Evolutionary conservation across 2,113 vertebrate genomes (phyloP).

Genomic region (Glaucidium brasilianum): DNA sequence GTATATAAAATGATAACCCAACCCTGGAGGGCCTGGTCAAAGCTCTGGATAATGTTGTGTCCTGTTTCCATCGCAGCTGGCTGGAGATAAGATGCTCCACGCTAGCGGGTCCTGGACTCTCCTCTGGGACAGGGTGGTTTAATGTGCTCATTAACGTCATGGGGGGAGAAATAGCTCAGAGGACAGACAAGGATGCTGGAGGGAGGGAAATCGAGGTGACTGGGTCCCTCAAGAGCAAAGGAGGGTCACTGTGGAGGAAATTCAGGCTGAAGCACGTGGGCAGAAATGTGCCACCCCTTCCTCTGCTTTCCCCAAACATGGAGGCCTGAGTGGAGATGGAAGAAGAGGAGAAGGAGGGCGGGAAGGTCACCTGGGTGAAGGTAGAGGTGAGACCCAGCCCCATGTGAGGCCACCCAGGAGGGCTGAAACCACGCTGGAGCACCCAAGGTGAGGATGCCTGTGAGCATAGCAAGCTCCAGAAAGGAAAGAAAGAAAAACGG

Average conservation of each 20-base stretch:
- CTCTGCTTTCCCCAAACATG: rapidly evolving
- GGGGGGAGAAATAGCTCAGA: not conserved
- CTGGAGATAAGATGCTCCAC: not conserved
- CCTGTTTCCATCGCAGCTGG: not conserved
- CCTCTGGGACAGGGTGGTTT: not conserved
- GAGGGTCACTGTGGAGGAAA: not conserved
- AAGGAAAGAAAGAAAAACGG: not conserved
- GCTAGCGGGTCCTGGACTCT: not conserved
- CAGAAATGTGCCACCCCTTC: not conserved
- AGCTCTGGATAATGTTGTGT: not conserved
- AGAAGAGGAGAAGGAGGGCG: not conserved
- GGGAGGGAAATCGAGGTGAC: constrained; percentile 4
- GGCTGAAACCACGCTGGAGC: not conserved
- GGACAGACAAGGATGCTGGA: constrained; percentile 6
- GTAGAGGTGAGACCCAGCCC: not conserved
- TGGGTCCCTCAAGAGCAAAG: constrained; percentile 1
- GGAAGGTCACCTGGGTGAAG: not conserved
- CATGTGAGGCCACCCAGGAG: not conserved
- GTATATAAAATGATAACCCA: not conserved
- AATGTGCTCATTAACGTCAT: not conserved
- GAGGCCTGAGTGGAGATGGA: not conserved
- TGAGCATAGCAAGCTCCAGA: rapidly evolving
- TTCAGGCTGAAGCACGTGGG: not conserved
- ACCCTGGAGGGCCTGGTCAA: not conserved
- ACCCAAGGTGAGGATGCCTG: rapidly evolving